These are phyloP conservation scores for Sarcophaga caerulescens DNA, from an alignment of 2,888 invertebrate genomes.

Conservation along the genomic window DNA sequence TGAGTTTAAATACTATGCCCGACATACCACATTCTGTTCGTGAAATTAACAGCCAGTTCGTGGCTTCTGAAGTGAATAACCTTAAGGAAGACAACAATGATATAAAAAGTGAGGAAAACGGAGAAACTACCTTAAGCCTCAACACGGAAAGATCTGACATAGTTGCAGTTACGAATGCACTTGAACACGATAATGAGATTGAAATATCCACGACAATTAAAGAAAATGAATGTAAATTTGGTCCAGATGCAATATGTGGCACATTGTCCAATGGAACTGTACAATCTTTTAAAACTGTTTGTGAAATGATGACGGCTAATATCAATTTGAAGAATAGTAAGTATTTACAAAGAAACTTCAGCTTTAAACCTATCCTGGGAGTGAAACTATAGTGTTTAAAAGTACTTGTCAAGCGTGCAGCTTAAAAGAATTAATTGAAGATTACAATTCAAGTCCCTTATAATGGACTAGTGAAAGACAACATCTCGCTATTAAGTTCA, in stretches of 20 bases:
- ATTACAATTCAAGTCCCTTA: too few species aligned
- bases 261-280: constrained; percentile 66
- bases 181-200: neutral
- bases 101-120: neutral
- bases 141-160: neutral
- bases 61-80: too few species aligned
- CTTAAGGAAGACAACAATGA: neutral
- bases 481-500: too few species aligned
- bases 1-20: constrained; percentile 16
- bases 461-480: too few species aligned
- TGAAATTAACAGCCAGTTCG: neutral
- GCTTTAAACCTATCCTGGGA: too few species aligned
- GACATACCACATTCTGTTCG: neutral
- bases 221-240: constrained; percentile 71
- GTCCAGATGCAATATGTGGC: constrained; percentile 73
- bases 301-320: constrained; percentile 71
- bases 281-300: constrained; percentile 73
- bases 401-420: too few species aligned
- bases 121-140: neutral
- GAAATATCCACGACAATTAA: neutral
- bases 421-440: too few species aligned
- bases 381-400: too few species aligned
- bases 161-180: neutral
- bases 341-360: constrained; percentile 30
- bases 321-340: constrained; percentile 64